Evolutionary conservation across 2,888 invertebrate species (phyloP), one percentile per base, ranked within the genome.

Genomic region (Eurytoma adleriae): DNA sequence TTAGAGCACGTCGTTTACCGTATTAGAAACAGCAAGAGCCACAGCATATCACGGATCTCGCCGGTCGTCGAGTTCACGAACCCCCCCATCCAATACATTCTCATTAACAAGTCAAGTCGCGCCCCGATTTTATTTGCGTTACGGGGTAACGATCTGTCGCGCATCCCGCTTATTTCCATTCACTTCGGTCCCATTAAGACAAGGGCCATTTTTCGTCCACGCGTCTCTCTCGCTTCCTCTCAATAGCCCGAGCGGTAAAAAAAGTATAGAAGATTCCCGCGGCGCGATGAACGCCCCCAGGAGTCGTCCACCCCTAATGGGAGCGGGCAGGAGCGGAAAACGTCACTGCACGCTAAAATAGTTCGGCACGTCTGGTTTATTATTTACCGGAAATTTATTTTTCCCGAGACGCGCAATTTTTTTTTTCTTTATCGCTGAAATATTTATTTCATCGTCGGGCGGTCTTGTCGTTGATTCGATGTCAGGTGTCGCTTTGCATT

Each of bases 71-170:
- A 40, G 40, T 40, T 10, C 40, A 16, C n/a, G 30, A 30, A 10
- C 30, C 16, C 16, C 16, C 5, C 62, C 10, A 27, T 40, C 30
- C 30, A 10, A 40, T 40, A 40, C 62, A 16, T 7, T 48, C 40
- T 40, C 64, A 24, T 61, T 61, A 52, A 69, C 30, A 20, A 68
- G 59, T 64, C 73, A 13, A 52, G 61, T 20, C 62, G 24, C 75
- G 66, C 2, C 14, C 48, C 68, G 52, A 68, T 68, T 68, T 54
- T 54, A 68, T 68, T 68, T 12, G 54, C 68, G 27, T 27, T 27
- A 68, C 50, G 50, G 54, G n/a, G 54, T 68, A 54, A 68, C 68
- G 68, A 68, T 54, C 48, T 10, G 48, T 68, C 67, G n/a, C 20
- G 59, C 59, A 20, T 13, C 14, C 52, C 50, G 52, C 18, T 20